Evolutionary conservation across 2,888 invertebrate genomes (phyloP), one percentile per base, ranked within the genome.

Genomic region (Standfussiana lucernea): DNA sequence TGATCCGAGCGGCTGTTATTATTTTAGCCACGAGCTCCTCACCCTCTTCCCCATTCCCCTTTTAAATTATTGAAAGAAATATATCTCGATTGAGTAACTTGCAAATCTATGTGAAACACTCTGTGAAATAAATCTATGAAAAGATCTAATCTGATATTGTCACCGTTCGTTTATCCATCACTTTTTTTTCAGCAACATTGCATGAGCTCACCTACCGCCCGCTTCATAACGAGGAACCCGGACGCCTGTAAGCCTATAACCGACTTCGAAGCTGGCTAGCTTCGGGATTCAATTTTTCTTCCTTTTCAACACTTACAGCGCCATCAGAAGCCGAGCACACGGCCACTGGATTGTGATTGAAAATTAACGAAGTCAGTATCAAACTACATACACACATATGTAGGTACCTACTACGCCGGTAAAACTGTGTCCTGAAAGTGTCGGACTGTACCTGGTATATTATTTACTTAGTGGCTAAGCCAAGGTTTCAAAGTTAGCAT

Each of bases 331-430:
- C 79, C 53, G 80, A 68, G 71, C 71, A 67, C 47, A 80, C 56
- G 42, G 81, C 85, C 85, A 82, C 81, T 81, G 65, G 62, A 35
- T 50, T 72, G 76, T 88, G 71, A 83, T 82, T 71, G 79, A 64
- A 86, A 72, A 74, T 69, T 72, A 75, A 80, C 53, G 53, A 85
- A 74, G 85, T 82, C 65, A 74, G 0, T 24, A 18, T 59, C 15
- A 67, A 53, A 47, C 40, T 45, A 32, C 42, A 7, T 56, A 56
- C 21, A 24, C n/a, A 10, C 21, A 7, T 50, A 4, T 15, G 45
- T n/a, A n/a, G n/a, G n/a, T n/a, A n/a, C n/a, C n/a, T n/a, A 10
- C 40, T 1, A 3, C 50, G 10, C 35, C 24, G n/a, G 42, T 40
- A n/a, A 80, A 40, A 64, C n/a, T 40, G n/a, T 64, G 8, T 42